Base-by-base conservation (phyloP, 1,140 invertebrate species). In the Drosophila equinoxialis region DNA sequence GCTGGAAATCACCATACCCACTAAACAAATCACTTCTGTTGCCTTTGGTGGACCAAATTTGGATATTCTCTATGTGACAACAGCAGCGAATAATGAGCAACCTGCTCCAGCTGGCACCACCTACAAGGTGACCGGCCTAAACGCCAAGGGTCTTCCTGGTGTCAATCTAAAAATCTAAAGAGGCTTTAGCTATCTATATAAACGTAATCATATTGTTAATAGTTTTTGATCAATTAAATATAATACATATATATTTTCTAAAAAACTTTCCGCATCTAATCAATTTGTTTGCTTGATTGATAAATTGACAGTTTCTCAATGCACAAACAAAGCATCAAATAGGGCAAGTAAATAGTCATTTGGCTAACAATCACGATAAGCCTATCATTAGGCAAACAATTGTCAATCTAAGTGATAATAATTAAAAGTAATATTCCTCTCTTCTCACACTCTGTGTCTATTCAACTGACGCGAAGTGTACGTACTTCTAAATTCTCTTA, bases 31-130 rank as follows among this genome's bases (percentile, higher is more conserved):
- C 5, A 97, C 97, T 0, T 97, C 96, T 0, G 95, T 94, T 0
- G 95, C 95, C 58, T 98, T 96, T 90, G 97, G 97, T 7, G 97
- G 97, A 1, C 92, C 94, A 0, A 94, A 96, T 83, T 91, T 96
- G 17, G 95, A 96, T 76, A 94, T 95, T 63, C 92, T 98, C 0
- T 97, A 95, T 83, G 96, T 97, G 6, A 97, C 97, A 0, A 95
- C 95, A 0, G 95, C 95, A 0, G 93, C 94, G 1, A 92, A 95
- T 69, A 92, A 94, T 10, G 92, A 94, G 74, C 76, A 89, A 41
- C 94, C 95, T 35, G 93, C 95, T 10, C 91, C 94, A 7, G 94
- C 95, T 51, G 97, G 97, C 7, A 93, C 94, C 63, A 92, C 96
- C 11, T 97, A 96, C 90, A 93, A 94, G 66, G 92, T 98, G 6